Conservation (phyloP, 1,140 invertebrate species). For the Drosophila parabipectinata region DNA sequence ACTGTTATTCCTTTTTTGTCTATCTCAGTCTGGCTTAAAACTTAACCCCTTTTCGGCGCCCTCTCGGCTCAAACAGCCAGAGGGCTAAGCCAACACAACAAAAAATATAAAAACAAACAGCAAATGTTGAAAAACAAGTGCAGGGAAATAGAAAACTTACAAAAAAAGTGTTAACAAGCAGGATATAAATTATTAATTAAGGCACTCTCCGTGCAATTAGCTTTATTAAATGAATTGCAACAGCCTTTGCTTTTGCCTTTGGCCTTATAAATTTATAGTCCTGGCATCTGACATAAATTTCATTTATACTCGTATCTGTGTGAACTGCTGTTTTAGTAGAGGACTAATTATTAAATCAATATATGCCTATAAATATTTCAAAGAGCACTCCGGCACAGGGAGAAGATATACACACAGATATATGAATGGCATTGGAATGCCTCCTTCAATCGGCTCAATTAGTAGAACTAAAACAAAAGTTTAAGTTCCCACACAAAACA, state of each 20-base stretch:
- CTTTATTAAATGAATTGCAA: slow-evolving; percentile 47
- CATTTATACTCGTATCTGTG: slow-evolving; percentile 28
- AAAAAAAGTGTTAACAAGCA: slow-evolving; percentile 59
- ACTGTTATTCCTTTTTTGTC: slow-evolving; percentile 25
- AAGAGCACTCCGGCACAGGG: slow-evolving; percentile 12
- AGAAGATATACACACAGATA: neutral
- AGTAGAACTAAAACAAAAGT: slow-evolving; percentile 55
- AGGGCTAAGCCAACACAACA: slow-evolving; percentile 18
- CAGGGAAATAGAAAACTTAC: slow-evolving; percentile 1
- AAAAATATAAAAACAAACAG: slow-evolving; percentile 15
- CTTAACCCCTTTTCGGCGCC: slow-evolving; percentile 51
- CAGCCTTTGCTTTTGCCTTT: slow-evolving; percentile 6
- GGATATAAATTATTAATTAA: slow-evolving; percentile 61
- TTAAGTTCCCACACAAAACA: slow-evolving; percentile 53
- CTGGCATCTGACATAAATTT: slow-evolving; percentile 59
- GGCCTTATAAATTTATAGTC: slow-evolving; percentile 28
- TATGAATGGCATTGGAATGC: slow-evolving; percentile 2
- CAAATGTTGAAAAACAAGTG: slow-evolving; percentile 22
- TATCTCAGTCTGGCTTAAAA: slow-evolving; percentile 32
- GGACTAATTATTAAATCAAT: slow-evolving; percentile 72
- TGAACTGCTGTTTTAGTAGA: slow-evolving; percentile 22
- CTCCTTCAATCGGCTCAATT: slow-evolving; percentile 42
- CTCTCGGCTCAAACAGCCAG: slow-evolving; percentile 18
- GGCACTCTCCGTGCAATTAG: slow-evolving; percentile 30
- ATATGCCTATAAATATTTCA: slow-evolving; percentile 58